Evolutionary conservation across 53 echinoderm and acorn worm genomes (phyloP), one percentile per base, ranked within the genome.

Genomic region (Echinarachnius parma): DNA sequence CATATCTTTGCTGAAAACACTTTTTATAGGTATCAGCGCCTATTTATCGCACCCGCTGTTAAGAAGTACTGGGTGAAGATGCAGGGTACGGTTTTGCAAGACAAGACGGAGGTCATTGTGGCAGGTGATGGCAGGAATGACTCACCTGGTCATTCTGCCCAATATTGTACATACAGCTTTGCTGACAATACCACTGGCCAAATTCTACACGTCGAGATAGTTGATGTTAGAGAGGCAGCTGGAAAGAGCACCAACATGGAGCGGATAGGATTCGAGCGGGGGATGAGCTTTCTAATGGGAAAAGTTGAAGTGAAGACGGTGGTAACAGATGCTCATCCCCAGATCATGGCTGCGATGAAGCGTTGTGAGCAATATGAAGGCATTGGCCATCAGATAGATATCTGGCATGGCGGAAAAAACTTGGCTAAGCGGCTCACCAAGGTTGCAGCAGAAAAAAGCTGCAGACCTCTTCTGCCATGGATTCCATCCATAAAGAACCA

Each of bases 331-430:
- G 70, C 59, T 13, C 81, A 81, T 34, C 46, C 59, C n/a, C 72
- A 72, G 46, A 81, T 81, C 25, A 13, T 53, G 23, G 70, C 71
- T 16, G 15, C 44, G 46, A 72, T 81, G 81, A 74, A 37, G 36
- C 45, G 66, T n/a, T 31, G 44, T 0, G 16, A 56, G 14, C 67
- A 67, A 34, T 80, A 44, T 45, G 4, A 46, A 27, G 49, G 28
- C 3, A 36, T 80, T 18, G 24, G 13, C 20, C 80, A 80, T 30
- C 60, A 68, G 57, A n/a, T 28, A n/a, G 80, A 80, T 59, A 24
- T 68, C 4, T 80, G 69, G 69, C 80, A 80, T 80, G 68, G 80
- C 3, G 30, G 54, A 44, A 79, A 79, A 36, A 66, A 36, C 14
- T 21, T 80, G 14, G 59, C 34, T 20, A 72, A 81, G 61, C 72